These are phyloP conservation scores for Drosophila leontia DNA, from an alignment of 1,140 invertebrate genomes.

Conservation along the genomic window DNA sequence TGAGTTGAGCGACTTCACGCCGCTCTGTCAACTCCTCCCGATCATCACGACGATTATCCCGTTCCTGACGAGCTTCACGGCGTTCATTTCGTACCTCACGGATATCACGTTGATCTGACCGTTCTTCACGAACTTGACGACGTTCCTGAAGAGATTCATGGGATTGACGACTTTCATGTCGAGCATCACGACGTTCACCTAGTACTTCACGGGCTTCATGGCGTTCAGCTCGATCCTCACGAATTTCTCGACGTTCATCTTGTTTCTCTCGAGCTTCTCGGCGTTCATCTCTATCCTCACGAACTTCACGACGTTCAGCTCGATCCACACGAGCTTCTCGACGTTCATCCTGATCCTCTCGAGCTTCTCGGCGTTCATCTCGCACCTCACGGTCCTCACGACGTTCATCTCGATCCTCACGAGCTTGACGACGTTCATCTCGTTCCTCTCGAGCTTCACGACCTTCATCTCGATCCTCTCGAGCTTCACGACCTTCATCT, in stretches of 20 bases:
- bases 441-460: not conserved
- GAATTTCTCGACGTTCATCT: not conserved
- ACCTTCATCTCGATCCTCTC: not conserved
- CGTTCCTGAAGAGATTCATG: not conserved
- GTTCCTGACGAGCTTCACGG: not conserved
- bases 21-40: not conserved
- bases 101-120: not conserved
- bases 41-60: constrained; percentile 1
- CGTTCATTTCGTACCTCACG: not conserved
- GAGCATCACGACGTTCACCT: not conserved
- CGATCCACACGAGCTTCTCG: not conserved
- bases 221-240: not conserved
- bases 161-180: not conserved
- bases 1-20: not conserved
- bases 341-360: not conserved
- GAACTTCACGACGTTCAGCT: not conserved
- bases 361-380: not conserved
- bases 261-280: not conserved
- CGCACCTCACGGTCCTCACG: not conserved
- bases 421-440: constrained; percentile 4
- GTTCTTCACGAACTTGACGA: not conserved
- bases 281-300: not conserved
- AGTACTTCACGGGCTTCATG: not conserved
- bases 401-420: not conserved
- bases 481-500: not conserved